A percentile compares a stretch with the other conserved stretches of the same genome.
phyloP scores from a whole-genome alignment of 2,797 vertebrate species.

The Oryzias dopingdopingensis region DNA sequence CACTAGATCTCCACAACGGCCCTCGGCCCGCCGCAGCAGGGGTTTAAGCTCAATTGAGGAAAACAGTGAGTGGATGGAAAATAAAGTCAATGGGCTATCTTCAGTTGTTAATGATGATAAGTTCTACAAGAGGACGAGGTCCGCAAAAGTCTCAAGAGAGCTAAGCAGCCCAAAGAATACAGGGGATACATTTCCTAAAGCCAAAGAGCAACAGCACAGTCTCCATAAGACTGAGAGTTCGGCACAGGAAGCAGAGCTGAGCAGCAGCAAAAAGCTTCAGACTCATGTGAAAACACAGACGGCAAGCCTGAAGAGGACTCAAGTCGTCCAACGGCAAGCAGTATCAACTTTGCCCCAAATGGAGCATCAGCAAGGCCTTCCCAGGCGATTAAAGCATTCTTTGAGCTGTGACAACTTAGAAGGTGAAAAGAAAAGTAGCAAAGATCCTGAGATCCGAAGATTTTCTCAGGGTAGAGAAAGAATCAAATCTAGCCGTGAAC shows the following conservation, averaged over 20 bases:
- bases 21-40: conserved; percentile 56
- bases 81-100: conserved; percentile 39
- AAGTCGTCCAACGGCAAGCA: conserved; percentile 42
- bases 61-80: conserved; percentile 64
- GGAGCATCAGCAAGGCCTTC: conserved; percentile 41
- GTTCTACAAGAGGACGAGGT: conserved; percentile 64
- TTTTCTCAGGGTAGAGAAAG: conserved; percentile 39
- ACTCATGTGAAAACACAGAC: conserved; percentile 38
- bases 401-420: conserved; percentile 50
- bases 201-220: conserved; percentile 67
- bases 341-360: conserved; percentile 32
- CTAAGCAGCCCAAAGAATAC: conserved; percentile 68
- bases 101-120: conserved; percentile 39
- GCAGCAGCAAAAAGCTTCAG: conserved; percentile 37
- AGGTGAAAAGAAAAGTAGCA: conserved; percentile 46
- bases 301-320: conserved; percentile 48
- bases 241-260: conserved; percentile 30
- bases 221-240: conserved; percentile 44
- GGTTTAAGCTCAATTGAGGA: conserved; percentile 65
- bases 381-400: conserved; percentile 37
- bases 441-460: conserved; percentile 44
- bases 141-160: conserved; percentile 53
- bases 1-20: conserved; percentile 53
- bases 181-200: conserved; percentile 59
- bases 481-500: conserved; percentile 21